phyloP scores from a whole-genome alignment of 2,888 invertebrate species.

The Boloria euphrosyne region DNA sequence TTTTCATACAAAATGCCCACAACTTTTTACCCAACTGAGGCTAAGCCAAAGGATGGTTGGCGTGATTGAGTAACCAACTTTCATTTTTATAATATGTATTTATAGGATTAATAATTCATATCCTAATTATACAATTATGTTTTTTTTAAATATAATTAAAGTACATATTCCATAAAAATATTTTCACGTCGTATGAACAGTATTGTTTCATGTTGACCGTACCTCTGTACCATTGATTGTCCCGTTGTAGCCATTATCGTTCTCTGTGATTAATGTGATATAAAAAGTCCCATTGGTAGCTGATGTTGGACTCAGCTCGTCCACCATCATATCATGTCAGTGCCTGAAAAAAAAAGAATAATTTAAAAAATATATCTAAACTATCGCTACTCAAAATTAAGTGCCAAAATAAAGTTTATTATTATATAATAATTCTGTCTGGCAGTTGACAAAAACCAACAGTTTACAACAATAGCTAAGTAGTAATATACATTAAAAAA shows the following conservation, averaged over 20 bases:
- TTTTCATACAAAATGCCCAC: no score
- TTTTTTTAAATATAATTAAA: not conserved
- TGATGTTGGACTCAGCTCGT: constrained; percentile 59
- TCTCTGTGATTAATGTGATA: constrained; percentile 61
- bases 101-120: no score
- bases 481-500: no score
- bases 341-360: constrained; percentile 23
- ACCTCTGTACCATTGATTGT: constrained; percentile 63
- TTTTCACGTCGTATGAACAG: not conserved
- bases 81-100: no score
- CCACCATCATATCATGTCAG: constrained; percentile 62
- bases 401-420: no score
- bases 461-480: no score
- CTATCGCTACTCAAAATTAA: not conserved
- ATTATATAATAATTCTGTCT: no score
- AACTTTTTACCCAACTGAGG: no score
- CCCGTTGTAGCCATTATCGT: constrained; percentile 52
- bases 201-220: constrained; percentile 24
- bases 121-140: no score
- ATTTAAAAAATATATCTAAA: not conserved
- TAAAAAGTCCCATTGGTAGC: constrained; percentile 57
- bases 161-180: not conserved
- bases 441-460: no score
- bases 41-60: no score
- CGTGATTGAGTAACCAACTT: no score